A percentile compares a stretch with the other conserved stretches of the same genome.
phyloP scores from a whole-genome alignment of 2,888 invertebrate species.

The Elmis aenea region DNA sequence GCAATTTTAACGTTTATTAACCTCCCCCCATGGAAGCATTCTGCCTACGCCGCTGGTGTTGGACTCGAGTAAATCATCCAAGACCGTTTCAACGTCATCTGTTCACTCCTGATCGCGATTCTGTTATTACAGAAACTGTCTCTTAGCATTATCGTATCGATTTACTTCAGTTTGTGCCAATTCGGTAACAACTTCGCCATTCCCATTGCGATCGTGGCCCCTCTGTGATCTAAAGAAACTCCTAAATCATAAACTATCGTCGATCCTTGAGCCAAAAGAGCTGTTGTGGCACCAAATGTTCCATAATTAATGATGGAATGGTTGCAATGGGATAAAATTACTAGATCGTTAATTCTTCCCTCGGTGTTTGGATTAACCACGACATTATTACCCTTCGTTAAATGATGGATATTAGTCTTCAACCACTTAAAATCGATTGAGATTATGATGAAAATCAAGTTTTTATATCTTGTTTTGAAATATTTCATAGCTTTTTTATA shows the following conservation, averaged over 20 bases:
- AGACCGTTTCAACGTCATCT: no score
- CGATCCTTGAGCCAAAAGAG: conserved; percentile 17
- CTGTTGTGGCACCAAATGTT: conserved; percentile 18
- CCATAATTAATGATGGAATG: conserved; percentile 24
- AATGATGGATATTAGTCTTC: conserved; percentile 4
- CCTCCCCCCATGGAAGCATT: no score
- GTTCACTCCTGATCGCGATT: no score
- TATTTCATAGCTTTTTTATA: conserved; percentile 21
- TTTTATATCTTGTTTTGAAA: conserved; percentile 15
- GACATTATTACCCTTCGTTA: conserved; percentile 6
- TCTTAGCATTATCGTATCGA: no score
- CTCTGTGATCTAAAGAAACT: conserved; percentile 19
- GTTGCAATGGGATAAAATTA: conserved; percentile 19
- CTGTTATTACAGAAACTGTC: no score
- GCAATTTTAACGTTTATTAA: no score
- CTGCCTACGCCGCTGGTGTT: no score
- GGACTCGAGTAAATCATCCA: no score
- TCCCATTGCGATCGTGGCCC: conserved; percentile 21
- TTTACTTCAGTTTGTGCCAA: conserved; percentile 5
- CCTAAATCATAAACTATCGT: conserved; percentile 20
- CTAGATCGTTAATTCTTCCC: conserved; percentile 14
- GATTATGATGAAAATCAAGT: conserved; percentile 20
- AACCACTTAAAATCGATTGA: conserved; percentile 16
- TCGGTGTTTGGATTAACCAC: conserved; percentile 12
- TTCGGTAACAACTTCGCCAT: no score